Base-by-base conservation (phyloP, 2,888 invertebrate genomes). In the Plagiodera versicolora region DNA sequence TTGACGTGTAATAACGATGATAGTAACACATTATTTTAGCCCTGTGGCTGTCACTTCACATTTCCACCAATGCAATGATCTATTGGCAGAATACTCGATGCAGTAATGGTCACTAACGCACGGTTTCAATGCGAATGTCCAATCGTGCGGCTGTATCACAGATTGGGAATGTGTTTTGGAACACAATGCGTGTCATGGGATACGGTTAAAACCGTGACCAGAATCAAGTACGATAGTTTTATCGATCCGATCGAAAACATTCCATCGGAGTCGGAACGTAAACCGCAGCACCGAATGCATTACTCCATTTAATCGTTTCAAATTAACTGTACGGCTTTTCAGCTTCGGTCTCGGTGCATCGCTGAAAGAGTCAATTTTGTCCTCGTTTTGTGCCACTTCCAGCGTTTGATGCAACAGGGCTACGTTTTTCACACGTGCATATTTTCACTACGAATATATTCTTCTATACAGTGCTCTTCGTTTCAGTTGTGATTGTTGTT, bases 131-230 rank as follows among this genome's bases (percentile, higher is more conserved):
- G 61, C 66, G 64, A 66, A 65, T 67, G 66, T 67, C 65, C 70
- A 69, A 70, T 72, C 73, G 74, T 73, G 76, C 77, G 74, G 68
- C 70, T 69, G 68, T 75, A 77, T 77, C 77, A 76, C 74, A 71
- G 72, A 70, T 71, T 68, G 71, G 69, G 72, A 72, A 72, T 76
- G 71, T 77, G 76, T 78, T 77, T 77, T 72, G 75, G 70, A 75
- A 77, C 74, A 77, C 75, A 75, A 75, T 75, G 73, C 74, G 73
- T 75, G 76, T 72, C 71, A 76, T 71, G 73, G 72, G 75, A 77
- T 75, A 76, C 74, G 75, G 73, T 72, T 73, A 68, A 69, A 69
- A 71, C 73, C 78, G 78, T 78, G 77, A 77, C 75, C 74, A 71
- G 77, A 77, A 77, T 78, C 70, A 69, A 68, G 69, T 65, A 72